Evolutionary conservation across 2,113 vertebrate genomes (phyloP), one percentile per base, ranked within the genome.

Genomic region (Callipepla squamata): DNA sequence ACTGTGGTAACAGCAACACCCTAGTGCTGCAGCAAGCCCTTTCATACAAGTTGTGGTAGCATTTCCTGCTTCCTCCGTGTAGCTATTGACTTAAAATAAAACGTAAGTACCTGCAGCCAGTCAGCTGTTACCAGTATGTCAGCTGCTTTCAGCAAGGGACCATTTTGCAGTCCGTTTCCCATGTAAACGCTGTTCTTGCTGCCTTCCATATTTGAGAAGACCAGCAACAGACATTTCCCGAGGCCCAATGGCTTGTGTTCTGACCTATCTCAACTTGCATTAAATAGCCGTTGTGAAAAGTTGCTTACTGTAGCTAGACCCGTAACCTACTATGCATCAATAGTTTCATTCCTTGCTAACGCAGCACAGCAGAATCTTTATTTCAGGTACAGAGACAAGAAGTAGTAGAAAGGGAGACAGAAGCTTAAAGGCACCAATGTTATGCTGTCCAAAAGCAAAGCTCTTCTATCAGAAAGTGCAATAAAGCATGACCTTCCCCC

Each of bases 281-380:
- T 53, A 70, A 87, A 77, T 61, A 74, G 28, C 40, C 57, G 79
- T 74, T 22, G 13, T 40, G 50, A 19, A 47, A 51, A 51, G 50
- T 58, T 74, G 28, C 36, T 76, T 85, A 30, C 74, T 81, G 13
- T 9, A 63, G 36, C 58, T 25, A 78, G 36, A 86, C 57, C 51
- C 92, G 59, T 84, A 89, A 82, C 77, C 57, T 87, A 1, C 53
- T 76, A 40, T 77, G 83, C 77, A 50, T 63, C 69, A 69, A 2
- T 48, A 81, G 74, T 40, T 77, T 90, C 70, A 80, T 73, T 83
- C 80, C n/a, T 70, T 53, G 72, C 93, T 72, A 83, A 16, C 13
- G 34, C 42, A 55, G 66, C 48, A 79, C 79, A 92, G 68, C 38
- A n/a, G 66, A 34, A 63, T 57, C 36, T 68, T 70, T 85, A 42